Conservation (phyloP, 2,888 invertebrate species). For the Meloe dianella region DNA sequence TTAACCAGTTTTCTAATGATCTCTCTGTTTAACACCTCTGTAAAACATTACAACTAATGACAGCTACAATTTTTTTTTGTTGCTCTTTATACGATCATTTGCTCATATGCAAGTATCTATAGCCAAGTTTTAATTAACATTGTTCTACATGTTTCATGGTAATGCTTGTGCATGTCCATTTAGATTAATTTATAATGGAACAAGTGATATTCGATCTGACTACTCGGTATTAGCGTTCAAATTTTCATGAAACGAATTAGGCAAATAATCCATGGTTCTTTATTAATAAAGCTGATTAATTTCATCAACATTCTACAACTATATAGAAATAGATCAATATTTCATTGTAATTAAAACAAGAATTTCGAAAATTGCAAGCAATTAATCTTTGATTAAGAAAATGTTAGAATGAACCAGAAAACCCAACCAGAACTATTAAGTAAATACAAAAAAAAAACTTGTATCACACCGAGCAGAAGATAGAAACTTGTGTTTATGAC, state of each 20-base stretch:
- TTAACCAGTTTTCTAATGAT: conserved; percentile 5
- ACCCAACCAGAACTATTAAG: neutral
- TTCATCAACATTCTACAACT: neutral
- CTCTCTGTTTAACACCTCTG: neutral
- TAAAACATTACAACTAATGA: neutral
- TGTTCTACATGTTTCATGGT: conserved; percentile 24
- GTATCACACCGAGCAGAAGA: neutral
- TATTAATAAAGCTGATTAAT: conserved; percentile 6
- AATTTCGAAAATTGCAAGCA: too few relatives aligned
- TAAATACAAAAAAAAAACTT: neutral
- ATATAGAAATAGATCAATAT: neutral
- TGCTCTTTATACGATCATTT: neutral
- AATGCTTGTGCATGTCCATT: conserved; percentile 31
- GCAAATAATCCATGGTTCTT: neutral
- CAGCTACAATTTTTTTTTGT: neutral
- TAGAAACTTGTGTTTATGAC: conserved; percentile 50
- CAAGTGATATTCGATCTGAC: conserved; percentile 27
- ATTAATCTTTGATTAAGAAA: too few relatives aligned
- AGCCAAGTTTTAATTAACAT: conserved; percentile 20
- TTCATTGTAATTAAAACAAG: too few relatives aligned
- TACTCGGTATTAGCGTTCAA: conserved; percentile 21
- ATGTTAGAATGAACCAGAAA: too few relatives aligned
- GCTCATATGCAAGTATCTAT: conserved; percentile 9
- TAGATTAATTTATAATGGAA: conserved; percentile 28
- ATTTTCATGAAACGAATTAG: conserved; percentile 16